A percentile compares a stretch with the other conserved stretches of the same genome.
phyloP scores from a whole-genome alignment of 1,140 invertebrate genomes.

The Spodoptera frugiperda region DNA sequence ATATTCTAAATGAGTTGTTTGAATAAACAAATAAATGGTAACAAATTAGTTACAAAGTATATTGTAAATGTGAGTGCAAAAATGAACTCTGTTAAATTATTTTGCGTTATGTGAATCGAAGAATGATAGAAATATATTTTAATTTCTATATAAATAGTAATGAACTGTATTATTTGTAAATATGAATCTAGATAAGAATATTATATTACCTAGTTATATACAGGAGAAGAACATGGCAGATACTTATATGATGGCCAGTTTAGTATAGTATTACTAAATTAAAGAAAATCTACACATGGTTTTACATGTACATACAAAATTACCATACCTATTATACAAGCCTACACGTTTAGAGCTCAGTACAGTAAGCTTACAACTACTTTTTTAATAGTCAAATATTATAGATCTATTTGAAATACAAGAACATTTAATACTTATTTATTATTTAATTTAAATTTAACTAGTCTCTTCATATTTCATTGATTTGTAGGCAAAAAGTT shows the following conservation, averaged over 20 bases:
- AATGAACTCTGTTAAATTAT: conserved; percentile 87
- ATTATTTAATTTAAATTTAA: background rate
- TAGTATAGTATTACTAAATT: conserved; percentile 87
- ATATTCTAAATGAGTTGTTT: conserved; percentile 84
- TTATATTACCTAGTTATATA: conserved; percentile 86
- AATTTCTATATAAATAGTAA: conserved; percentile 85
- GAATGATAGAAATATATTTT: conserved; percentile 86
- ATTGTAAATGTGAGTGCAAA: conserved; percentile 86
- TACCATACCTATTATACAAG: conserved; percentile 65
- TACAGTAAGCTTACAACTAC: conserved; percentile 28
- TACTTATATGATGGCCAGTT: conserved; percentile 87
- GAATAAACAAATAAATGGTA: conserved; percentile 78
- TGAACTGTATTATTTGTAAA: conserved; percentile 87
- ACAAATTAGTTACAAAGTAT: conserved; percentile 80
- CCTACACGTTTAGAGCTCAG: conserved; percentile 66
- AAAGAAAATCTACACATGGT: conserved; percentile 86
- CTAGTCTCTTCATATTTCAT: conserved; percentile 33
- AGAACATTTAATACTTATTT: no score
- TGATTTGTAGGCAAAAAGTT: conserved; percentile 26
- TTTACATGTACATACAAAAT: conserved; percentile 86
- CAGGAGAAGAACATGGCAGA: conserved; percentile 86
- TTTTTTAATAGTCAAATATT: conserved; percentile 2
- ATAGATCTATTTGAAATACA: background rate
- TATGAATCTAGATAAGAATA: conserved; percentile 86
- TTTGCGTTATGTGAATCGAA: conserved; percentile 86